Evolutionary conservation across 2,113 vertebrate species (phyloP).

Genomic region (Phyllostomus discolor): DNA sequence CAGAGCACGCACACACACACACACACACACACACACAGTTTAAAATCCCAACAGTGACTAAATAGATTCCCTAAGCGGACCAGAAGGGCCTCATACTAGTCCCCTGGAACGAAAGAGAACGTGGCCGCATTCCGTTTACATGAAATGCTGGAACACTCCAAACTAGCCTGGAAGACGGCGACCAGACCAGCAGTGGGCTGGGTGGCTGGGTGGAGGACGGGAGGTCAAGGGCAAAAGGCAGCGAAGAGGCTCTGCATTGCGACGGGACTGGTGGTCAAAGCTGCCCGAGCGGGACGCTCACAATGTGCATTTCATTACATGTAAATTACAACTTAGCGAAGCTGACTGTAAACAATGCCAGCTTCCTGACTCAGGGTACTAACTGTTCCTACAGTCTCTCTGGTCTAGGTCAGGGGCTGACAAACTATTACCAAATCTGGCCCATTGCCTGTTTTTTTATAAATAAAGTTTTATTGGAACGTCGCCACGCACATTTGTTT

Average conservation of each 20-base stretch:
- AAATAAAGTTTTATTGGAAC: constrained; percentile 47
- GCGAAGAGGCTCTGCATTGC: not conserved
- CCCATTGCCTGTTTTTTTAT: not conserved
- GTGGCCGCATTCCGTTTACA: accelerated
- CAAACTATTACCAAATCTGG: not conserved
- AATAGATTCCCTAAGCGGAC: not conserved
- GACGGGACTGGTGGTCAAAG: not conserved
- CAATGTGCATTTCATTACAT: not conserved
- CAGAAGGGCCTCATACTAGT: not conserved
- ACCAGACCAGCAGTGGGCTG: accelerated
- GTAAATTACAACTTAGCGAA: not conserved
- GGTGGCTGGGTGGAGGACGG: accelerated
- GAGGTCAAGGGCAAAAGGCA: not conserved
- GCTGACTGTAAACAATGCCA: not conserved
- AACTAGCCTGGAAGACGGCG: accelerated
- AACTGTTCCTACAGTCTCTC: not conserved
- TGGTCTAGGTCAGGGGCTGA: not conserved
- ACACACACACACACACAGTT: not conserved
- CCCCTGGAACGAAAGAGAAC: not conserved
- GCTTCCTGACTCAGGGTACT: not conserved
- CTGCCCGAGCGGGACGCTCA: not conserved
- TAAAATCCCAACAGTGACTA: not conserved
- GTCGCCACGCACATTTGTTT: not conserved
- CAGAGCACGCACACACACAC: not conserved
- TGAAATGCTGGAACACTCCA: not conserved